Conservation (phyloP, 1,140 invertebrate genomes). For the Diuraphis noxia region DNA sequence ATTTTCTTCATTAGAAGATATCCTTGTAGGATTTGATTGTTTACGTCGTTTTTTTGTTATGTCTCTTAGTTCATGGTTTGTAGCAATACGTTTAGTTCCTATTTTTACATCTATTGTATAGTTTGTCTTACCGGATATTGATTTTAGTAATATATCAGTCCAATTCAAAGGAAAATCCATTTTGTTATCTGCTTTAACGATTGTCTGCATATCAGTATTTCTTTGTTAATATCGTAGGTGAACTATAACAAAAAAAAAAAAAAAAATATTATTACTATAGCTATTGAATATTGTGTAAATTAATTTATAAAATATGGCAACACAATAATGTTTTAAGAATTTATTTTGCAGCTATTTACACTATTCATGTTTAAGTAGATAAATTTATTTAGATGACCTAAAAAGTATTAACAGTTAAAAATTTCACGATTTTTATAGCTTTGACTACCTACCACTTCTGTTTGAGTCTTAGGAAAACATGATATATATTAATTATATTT, state of each 20-base stretch:
- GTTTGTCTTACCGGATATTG: slow-evolving; percentile 29
- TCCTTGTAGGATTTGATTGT: slow-evolving; percentile 58
- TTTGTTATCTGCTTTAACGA: slow-evolving; percentile 18
- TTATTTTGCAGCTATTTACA: not conserved
- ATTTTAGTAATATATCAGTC: slow-evolving; percentile 47
- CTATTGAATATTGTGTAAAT: not conserved
- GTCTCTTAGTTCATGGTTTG: not conserved
- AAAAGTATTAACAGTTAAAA: too few species aligned
- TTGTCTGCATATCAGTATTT: slow-evolving; percentile 21
- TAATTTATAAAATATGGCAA: not conserved
- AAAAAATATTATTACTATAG: not conserved
- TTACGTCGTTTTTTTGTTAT: slow-evolving; percentile 57
- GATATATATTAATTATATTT: not conserved
- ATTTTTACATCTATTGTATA: slow-evolving; percentile 50
- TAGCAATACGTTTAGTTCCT: slow-evolving; percentile 21
- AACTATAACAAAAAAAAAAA: slow-evolving; percentile 22
- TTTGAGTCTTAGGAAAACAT: not conserved
- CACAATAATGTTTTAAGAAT: too few species aligned
- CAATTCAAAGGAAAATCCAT: slow-evolving; percentile 27
- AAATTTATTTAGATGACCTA: not conserved
- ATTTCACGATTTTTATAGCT: not conserved
- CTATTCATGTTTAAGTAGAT: too few species aligned
- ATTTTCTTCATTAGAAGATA: slow-evolving; percentile 55
- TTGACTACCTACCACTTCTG: not conserved
- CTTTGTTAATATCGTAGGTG: not conserved